Percentiles rank a stretch among this genome's conserved stretches.
phyloP scores from a whole-genome alignment of 2,797 vertebrate species.

The Pogonophryne albipinna region DNA sequence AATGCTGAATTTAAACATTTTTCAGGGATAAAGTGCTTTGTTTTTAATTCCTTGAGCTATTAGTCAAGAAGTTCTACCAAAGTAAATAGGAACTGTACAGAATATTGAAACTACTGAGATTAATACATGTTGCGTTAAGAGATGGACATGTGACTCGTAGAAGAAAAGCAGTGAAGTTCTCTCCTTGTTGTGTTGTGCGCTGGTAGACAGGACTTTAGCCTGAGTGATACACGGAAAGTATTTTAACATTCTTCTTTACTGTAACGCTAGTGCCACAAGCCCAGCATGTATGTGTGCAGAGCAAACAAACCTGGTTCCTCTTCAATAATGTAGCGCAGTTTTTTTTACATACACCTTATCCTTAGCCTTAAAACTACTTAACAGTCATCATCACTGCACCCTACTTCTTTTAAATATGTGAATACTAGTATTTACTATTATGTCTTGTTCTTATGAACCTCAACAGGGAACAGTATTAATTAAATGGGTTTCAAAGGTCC shows the following conservation, averaged over 20 bases:
- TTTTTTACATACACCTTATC: slow-evolving; percentile 58
- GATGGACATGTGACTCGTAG: slow-evolving; percentile 17
- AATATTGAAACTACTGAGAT: slow-evolving; percentile 45
- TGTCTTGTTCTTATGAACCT: slow-evolving; percentile 67
- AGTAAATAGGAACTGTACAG: slow-evolving; percentile 48
- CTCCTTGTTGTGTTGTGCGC: slow-evolving; percentile 15
- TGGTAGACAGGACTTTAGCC: slow-evolving; percentile 6
- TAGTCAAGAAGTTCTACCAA: slow-evolving; percentile 41
- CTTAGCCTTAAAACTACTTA: slow-evolving; percentile 73
- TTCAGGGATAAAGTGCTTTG: slow-evolving; percentile 41
- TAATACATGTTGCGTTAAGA: slow-evolving; percentile 28
- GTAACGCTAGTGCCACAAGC: slow-evolving; percentile 42
- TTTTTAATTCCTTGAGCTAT: slow-evolving; percentile 34
- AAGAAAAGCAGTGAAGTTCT: slow-evolving; percentile 16
- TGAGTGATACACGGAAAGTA: slow-evolving; percentile 25
- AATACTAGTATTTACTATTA: slow-evolving; percentile 67
- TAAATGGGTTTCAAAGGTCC: slow-evolving; percentile 57
- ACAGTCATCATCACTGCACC: slow-evolving; percentile 66
- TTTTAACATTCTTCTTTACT: slow-evolving; percentile 38
- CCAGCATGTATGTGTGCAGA: slow-evolving; percentile 47
- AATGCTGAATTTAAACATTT: slow-evolving; percentile 32
- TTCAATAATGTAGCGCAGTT: slow-evolving; percentile 73
- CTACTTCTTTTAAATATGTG: slow-evolving; percentile 76
- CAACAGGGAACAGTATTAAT: slow-evolving; percentile 73
- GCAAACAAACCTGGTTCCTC: slow-evolving; percentile 50